These are phyloP conservation scores for Diachasma alloeum DNA, from an alignment of 1,140 invertebrate genomes.

Conservation along the genomic window DNA sequence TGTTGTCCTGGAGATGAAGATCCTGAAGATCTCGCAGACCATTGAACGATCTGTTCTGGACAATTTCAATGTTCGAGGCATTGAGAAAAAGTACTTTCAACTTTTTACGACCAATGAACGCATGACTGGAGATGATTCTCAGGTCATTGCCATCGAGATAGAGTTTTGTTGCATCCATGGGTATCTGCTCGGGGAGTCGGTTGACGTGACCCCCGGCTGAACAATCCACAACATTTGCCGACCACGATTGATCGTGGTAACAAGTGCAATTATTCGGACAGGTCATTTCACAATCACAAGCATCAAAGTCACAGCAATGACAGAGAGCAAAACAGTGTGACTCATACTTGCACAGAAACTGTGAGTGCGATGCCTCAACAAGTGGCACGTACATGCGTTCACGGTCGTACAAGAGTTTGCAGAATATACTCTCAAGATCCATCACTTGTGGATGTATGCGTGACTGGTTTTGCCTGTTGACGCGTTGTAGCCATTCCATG, in stretches of 20 bases:
- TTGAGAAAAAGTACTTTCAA: slow-evolving; percentile 85
- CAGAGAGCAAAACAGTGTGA: slow-evolving; percentile 90
- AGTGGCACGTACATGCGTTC: slow-evolving; percentile 81
- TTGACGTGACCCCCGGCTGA: slow-evolving; percentile 77
- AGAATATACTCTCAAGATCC: slow-evolving; percentile 88
- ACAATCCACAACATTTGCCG: slow-evolving; percentile 91
- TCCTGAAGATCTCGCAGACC: slow-evolving; percentile 83
- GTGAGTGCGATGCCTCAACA: slow-evolving; percentile 83
- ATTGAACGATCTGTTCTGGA: slow-evolving; percentile 91
- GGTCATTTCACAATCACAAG: slow-evolving; percentile 94
- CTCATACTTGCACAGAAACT: slow-evolving; percentile 91
- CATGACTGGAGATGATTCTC: slow-evolving; percentile 79
- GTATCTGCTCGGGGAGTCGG: slow-evolving; percentile 81
- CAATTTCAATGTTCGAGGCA: slow-evolving; percentile 82
- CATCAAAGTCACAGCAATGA: slow-evolving; percentile 93
- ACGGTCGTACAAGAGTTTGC: slow-evolving; percentile 85
- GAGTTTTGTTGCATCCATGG: slow-evolving; percentile 91
- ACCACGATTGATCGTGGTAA: slow-evolving; percentile 92
- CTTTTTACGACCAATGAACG: slow-evolving; percentile 89
- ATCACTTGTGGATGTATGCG: slow-evolving; percentile 86
- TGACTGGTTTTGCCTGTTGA: slow-evolving; percentile 78
- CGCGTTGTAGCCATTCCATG: slow-evolving; percentile 85
- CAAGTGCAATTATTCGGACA: slow-evolving; percentile 91
- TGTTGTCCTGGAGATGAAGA: slow-evolving; percentile 84
- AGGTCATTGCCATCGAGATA: slow-evolving; percentile 91